Base-by-base conservation (phyloP, 2,113 vertebrate species). In the Asarcornis scutulata region DNA sequence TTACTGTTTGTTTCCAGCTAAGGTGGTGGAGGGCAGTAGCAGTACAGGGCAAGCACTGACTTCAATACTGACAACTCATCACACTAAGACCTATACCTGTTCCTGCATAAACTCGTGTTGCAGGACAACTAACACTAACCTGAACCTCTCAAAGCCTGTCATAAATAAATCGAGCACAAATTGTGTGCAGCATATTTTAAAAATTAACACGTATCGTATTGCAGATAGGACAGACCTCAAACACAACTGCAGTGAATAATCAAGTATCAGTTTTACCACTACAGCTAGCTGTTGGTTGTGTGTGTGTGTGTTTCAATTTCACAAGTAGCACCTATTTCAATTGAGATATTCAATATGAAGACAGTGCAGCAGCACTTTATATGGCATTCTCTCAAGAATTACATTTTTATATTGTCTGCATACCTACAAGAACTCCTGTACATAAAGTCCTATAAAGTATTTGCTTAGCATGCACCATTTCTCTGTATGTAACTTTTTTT, bases 121-220 rank as follows among this genome's bases (percentile, higher is more conserved):
- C 36, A 59, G 36, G 31, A 80, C 25, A 69, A 8, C 50, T 31
- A 6, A 2, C 34, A 15, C 20, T 34, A 25, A 75, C 66, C 66
- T 50, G 26, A 26, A 74, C 44, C 72, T 64, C 82, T 25, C 55
- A 52, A 68, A 60, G 40, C 25, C 46, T 7, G 32, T 8, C 18
- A 1, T 9, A 59, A 69, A 16, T 16, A 58, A 63, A 59, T n/a
- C 25, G 59, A 83, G 38, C 60, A 56, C 31, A 80, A 74, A 68
- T 6, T 0, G 0, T 13, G 40, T 88, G 67, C 59, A 67, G 53
- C 9, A 1, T 14, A 32, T 34, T 64, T 80, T 52, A 89, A 22
- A 83, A 59, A 68, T 66, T 17, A 63, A 77, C 44, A 52, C 11
- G 0, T 21, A 55, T 14, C 20, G 3, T 8, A 59, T 3, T 21